A percentile compares a stretch with the other conserved stretches of the same genome.
Conservation (phyloP, 2,113 vertebrate genomes). For the Myotis davidii region DNA sequence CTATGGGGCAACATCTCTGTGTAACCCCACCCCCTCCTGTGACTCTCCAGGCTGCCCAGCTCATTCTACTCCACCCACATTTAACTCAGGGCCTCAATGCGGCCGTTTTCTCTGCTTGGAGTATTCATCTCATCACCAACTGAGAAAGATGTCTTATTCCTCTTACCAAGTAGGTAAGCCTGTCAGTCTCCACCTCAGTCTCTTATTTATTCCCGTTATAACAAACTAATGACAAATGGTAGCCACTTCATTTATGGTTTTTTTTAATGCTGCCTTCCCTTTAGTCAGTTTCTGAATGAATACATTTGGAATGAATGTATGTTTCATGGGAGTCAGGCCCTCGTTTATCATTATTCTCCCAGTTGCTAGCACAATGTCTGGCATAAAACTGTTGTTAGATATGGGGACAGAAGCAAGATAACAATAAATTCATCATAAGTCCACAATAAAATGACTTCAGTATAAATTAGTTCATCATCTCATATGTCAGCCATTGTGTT, state of each 20-base stretch:
- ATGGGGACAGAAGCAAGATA: background rate
- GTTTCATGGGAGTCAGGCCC: background rate
- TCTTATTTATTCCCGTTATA: background rate
- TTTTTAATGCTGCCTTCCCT: background rate
- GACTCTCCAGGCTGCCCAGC: background rate
- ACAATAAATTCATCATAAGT: background rate
- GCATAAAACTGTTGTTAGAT: background rate
- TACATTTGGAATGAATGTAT: background rate
- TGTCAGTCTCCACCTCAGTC: background rate
- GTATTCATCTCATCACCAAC: background rate
- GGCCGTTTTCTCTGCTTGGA: fast-evolving
- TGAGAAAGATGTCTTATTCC: background rate
- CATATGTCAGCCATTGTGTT: background rate
- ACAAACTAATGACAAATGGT: background rate
- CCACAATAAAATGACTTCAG: background rate
- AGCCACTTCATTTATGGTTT: background rate
- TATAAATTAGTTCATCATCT: background rate
- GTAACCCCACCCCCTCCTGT: background rate
- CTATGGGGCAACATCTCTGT: background rate
- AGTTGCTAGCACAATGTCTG: background rate
- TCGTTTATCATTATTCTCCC: background rate
- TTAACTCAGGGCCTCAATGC: background rate
- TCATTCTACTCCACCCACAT: background rate
- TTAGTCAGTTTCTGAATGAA: background rate
- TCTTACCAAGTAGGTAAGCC: background rate